A percentile compares a stretch with the other conserved stretches of the same genome.
phyloP scores from a whole-genome alignment of 2,113 vertebrate species.

The Epinephelus lanceolatus region DNA sequence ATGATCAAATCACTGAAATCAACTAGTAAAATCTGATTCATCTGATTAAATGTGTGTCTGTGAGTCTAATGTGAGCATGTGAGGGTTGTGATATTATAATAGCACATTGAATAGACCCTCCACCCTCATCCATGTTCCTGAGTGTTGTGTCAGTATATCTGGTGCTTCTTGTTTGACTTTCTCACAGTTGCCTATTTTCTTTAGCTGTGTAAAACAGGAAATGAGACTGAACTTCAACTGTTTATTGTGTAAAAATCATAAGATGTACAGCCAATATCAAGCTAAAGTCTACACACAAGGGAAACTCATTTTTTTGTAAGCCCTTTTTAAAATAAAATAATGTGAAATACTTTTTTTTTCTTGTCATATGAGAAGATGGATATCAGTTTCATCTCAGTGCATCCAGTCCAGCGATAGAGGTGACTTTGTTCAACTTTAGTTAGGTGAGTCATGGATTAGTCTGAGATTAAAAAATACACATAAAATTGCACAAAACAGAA shows the following conservation, averaged over 20 bases:
- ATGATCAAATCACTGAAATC: neutral
- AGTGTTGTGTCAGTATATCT: neutral
- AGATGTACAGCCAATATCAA: neutral
- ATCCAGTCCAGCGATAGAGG: neutral
- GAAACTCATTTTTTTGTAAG: neutral
- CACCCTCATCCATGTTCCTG: too few relatives aligned
- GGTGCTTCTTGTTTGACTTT: neutral
- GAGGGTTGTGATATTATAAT: neutral
- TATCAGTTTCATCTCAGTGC: neutral
- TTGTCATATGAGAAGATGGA: neutral
- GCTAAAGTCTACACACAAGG: neutral
- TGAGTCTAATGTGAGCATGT: neutral
- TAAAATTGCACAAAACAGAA: neutral
- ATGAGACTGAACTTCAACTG: neutral
- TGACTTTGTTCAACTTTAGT: neutral
- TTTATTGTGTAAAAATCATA: constrained; percentile 5
- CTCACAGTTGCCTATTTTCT: neutral
- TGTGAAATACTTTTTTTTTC: neutral
- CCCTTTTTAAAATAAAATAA: neutral
- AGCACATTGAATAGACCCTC: neutral
- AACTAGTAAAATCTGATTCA: neutral
- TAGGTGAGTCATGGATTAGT: neutral
- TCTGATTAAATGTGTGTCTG: constrained; percentile 1
- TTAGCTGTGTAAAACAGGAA: neutral
- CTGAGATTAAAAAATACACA: neutral